Evolutionary conservation across 2,888 invertebrate genomes (phyloP).

Genomic region (Diloba caeruleocephala): DNA sequence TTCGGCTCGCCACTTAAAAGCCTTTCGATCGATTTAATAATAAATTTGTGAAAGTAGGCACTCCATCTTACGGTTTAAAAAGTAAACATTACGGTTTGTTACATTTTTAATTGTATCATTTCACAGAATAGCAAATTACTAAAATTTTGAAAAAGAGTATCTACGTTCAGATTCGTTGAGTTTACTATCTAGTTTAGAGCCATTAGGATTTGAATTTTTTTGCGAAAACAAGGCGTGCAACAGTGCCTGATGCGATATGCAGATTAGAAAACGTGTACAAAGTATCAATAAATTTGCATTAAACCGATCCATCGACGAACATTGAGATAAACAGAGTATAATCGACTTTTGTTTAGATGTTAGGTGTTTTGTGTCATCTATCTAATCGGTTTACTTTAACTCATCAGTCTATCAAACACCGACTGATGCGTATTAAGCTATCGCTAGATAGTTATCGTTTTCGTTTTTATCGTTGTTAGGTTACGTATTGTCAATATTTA

Average conservation of each 20-base stretch:
- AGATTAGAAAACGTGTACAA: slow-evolving; percentile 23
- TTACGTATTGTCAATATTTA: too few species aligned
- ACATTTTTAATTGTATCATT: slow-evolving; percentile 1
- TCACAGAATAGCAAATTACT: background rate
- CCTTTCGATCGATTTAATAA: slow-evolving; percentile 5
- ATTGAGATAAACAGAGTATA: slow-evolving; percentile 15
- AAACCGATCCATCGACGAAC: slow-evolving; percentile 8
- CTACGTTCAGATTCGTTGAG: slow-evolving; percentile 4
- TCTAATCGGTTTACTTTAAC: background rate
- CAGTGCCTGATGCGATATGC: slow-evolving; percentile 31
- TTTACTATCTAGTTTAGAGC: slow-evolving; percentile 21
- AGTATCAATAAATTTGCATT: slow-evolving; percentile 33
- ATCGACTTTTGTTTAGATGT: slow-evolving; percentile 8
- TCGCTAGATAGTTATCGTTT: background rate
- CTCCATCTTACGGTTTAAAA: slow-evolving; percentile 1
- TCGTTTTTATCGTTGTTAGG: background rate
- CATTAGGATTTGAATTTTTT: slow-evolving; percentile 36
- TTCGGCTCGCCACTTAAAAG: slow-evolving; percentile 3
- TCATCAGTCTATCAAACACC: slow-evolving; percentile 2
- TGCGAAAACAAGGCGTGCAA: slow-evolving; percentile 19
- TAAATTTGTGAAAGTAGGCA: background rate
- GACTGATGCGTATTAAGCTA: slow-evolving; percentile 10
- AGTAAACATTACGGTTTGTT: background rate
- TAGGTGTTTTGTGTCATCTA: slow-evolving; percentile 7
- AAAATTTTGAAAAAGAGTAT: background rate